These are phyloP conservation scores for Pyrrhosoma nymphula DNA, from an alignment of 2,888 invertebrate species.

Conservation along the genomic window DNA sequence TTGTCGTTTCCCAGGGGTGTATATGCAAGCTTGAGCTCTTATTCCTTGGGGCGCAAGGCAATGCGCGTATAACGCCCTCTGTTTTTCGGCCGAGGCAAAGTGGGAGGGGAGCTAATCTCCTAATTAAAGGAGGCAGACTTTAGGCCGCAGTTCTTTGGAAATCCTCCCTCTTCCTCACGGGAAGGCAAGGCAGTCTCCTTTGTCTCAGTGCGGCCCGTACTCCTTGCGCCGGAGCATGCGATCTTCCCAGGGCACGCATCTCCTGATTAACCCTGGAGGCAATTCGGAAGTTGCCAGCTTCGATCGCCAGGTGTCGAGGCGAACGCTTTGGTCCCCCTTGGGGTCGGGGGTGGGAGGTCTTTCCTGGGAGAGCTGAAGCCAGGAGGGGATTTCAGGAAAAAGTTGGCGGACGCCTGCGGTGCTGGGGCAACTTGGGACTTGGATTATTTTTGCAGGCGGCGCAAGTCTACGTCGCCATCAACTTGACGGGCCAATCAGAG, in stretches of 20 bases:
- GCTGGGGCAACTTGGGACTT: neutral
- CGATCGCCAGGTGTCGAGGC: constrained; percentile 28
- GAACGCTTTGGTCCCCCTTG: neutral
- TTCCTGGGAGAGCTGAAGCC: neutral
- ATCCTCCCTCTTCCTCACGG: no score
- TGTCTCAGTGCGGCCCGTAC: neutral
- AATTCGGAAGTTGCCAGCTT: neutral
- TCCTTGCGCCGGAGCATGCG: neutral
- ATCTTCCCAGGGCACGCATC: neutral
- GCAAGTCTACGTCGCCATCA: neutral
- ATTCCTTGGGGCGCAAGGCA: no score
- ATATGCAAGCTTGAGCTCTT: no score
- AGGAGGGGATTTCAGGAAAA: neutral
- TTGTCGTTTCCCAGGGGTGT: no score
- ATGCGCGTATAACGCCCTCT: no score
- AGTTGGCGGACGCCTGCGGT: neutral
- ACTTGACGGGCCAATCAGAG: neutral
- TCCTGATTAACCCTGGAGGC: constrained; percentile 12
- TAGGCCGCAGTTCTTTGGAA: no score
- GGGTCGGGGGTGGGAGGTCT: neutral
- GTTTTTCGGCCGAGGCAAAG: no score
- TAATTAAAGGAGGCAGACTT: no score
- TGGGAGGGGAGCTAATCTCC: no score
- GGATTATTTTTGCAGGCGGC: neutral
- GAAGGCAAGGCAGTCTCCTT: no score